These are phyloP conservation scores for Apis cerana DNA, from an alignment of 1,140 invertebrate species.

Conservation along the genomic window DNA sequence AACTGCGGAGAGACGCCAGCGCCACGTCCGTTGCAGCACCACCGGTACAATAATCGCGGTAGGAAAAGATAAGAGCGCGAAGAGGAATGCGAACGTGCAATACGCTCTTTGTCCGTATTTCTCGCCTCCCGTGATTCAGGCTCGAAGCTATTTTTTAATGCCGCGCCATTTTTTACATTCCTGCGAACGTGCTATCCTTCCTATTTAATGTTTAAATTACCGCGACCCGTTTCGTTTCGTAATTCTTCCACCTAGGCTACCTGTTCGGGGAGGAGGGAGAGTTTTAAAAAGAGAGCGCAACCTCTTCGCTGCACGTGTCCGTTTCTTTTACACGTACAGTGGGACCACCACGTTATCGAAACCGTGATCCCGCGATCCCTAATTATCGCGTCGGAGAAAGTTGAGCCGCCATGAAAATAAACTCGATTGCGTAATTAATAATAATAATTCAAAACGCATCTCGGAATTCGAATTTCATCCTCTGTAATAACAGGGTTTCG, in stretches of 20 bases:
- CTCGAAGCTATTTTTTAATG: neutral
- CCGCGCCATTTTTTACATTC: neutral
- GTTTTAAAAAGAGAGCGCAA: neutral
- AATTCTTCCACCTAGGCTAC: neutral
- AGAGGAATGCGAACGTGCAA: constrained; percentile 49
- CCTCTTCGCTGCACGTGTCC: constrained; percentile 2
- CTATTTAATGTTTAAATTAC: neutral
- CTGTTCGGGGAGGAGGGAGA: neutral
- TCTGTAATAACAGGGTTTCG: constrained; percentile 16
- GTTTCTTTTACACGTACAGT: constrained; percentile 38
- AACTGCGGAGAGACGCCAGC: constrained; percentile 52
- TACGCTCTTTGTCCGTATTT: constrained; percentile 18
- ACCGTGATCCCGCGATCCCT: constrained; percentile 33
- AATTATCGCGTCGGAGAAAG: constrained; percentile 59
- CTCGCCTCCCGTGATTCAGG: neutral
- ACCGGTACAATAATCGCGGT: constrained; percentile 55
- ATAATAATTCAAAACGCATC: constrained; percentile 45
- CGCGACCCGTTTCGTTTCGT: neutral
- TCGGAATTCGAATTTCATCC: constrained; percentile 3
- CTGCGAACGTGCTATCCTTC: neutral
- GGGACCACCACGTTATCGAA: constrained; percentile 9
- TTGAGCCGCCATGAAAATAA: constrained; percentile 37
- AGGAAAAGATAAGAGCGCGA: constrained; percentile 44
- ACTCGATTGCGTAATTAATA: constrained; percentile 48
- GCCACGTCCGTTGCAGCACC: constrained; percentile 24